A percentile compares a stretch with the other conserved stretches of the same genome.
Conservation (phyloP, 1,140 invertebrate genomes). For the Chrysopa pallens region DNA sequence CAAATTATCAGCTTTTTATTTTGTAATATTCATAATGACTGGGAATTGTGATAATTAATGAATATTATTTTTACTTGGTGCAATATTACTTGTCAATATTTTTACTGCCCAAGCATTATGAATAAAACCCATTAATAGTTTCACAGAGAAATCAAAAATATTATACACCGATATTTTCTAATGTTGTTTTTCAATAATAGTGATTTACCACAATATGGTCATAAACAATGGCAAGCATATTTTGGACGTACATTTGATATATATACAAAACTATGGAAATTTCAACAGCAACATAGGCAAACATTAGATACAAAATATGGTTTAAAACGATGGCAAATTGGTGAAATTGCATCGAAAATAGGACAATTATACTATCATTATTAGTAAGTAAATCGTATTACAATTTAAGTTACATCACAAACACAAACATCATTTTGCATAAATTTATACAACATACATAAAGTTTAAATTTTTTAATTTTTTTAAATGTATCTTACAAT, state of each 20-base stretch:
- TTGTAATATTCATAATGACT: too few relatives aligned
- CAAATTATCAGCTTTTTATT: too few relatives aligned
- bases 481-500: too few relatives aligned
- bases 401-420: too few relatives aligned
- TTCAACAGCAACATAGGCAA: constrained; percentile 89
- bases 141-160: too few relatives aligned
- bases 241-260: constrained; percentile 96
- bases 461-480: too few relatives aligned
- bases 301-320: constrained; percentile 88
- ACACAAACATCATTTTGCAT: too few relatives aligned
- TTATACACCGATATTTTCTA: too few relatives aligned
- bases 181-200: constrained; percentile 25
- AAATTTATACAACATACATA: too few relatives aligned
- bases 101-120: not conserved
- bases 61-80: too few relatives aligned
- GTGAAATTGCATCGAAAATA: constrained; percentile 97
- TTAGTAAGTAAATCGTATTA: constrained; percentile 83
- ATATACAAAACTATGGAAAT: constrained; percentile 97
- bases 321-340: constrained; percentile 95
- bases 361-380: constrained; percentile 98
- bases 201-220: constrained; percentile 90
- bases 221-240: constrained; percentile 96
- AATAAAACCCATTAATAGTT: not conserved
- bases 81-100: too few relatives aligned
- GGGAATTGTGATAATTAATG: not conserved